Evolutionary conservation across 2,797 vertebrate species (phyloP).

Genomic region (Micromesistius poutassou): DNA sequence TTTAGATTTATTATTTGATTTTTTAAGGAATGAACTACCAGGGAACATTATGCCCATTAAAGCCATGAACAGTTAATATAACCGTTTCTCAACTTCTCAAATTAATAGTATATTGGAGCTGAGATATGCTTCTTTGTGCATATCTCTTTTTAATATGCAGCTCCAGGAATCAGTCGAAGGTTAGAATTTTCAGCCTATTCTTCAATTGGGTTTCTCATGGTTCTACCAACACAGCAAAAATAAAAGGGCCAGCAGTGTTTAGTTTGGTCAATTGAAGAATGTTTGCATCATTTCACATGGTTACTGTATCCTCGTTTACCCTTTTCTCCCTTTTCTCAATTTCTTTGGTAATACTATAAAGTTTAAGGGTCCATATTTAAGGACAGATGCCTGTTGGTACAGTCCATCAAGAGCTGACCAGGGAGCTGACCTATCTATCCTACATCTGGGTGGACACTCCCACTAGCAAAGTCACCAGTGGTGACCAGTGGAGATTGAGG

Average conservation of each 20-base stretch:
- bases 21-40: too few species aligned
- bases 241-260: neutral
- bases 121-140: slow-evolving; percentile 7
- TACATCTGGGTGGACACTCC: neutral
- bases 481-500: too few species aligned
- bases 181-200: neutral
- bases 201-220: neutral
- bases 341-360: too few species aligned
- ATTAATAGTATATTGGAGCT: slow-evolving; percentile 11
- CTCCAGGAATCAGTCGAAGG: neutral
- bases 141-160: neutral
- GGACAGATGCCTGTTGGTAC: neutral
- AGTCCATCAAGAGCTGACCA: neutral
- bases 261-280: neutral
- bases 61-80: neutral
- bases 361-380: neutral
- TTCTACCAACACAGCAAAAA: neutral
- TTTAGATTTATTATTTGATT: too few species aligned
- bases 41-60: neutral
- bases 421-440: neutral
- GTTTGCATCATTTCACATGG: too few species aligned
- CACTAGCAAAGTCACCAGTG: too few species aligned
- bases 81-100: neutral
- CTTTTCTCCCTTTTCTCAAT: too few species aligned
- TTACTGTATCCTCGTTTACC: too few species aligned